phyloP scores from a whole-genome alignment of 2,888 invertebrate species.

The Agriopis leucophaearia region DNA sequence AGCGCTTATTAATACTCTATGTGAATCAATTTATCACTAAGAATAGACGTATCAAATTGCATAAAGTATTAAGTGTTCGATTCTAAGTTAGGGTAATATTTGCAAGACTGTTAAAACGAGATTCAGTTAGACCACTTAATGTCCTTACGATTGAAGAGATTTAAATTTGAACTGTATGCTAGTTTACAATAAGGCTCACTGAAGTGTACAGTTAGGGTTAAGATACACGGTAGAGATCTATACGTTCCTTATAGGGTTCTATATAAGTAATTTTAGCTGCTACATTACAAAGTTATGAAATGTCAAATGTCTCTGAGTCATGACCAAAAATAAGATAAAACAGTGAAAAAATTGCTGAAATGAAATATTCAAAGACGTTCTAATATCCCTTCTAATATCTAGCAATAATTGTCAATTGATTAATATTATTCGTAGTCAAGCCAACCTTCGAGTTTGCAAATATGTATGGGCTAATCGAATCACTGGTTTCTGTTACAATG shows the following conservation, averaged over 20 bases:
- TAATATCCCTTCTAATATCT: too few relatives aligned
- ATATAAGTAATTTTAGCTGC: too few relatives aligned
- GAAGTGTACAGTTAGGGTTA: not conserved
- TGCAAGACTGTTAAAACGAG: conserved; percentile 15
- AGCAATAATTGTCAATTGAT: too few relatives aligned
- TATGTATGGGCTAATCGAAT: conserved; percentile 33
- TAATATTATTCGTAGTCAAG: too few relatives aligned
- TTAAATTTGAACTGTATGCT: not conserved
- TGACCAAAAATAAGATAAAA: too few relatives aligned
- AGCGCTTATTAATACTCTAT: conserved; percentile 50
- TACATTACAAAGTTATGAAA: too few relatives aligned
- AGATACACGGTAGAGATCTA: not conserved
- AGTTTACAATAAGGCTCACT: not conserved
- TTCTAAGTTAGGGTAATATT: conserved; percentile 37
- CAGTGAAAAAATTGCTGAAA: too few relatives aligned
- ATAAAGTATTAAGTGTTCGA: conserved; percentile 36
- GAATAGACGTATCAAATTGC: too few relatives aligned
- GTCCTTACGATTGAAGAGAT: not conserved
- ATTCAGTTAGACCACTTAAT: conserved; percentile 10
- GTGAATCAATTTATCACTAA: conserved; percentile 36
- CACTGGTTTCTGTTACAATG: conserved; percentile 25
- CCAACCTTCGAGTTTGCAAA: conserved; percentile 22
- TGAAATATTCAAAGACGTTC: too few relatives aligned
- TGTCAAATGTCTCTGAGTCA: too few relatives aligned
- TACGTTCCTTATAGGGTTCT: not conserved